Conservation (phyloP, 2,797 vertebrate species). For the Lerista edwardsae region DNA sequence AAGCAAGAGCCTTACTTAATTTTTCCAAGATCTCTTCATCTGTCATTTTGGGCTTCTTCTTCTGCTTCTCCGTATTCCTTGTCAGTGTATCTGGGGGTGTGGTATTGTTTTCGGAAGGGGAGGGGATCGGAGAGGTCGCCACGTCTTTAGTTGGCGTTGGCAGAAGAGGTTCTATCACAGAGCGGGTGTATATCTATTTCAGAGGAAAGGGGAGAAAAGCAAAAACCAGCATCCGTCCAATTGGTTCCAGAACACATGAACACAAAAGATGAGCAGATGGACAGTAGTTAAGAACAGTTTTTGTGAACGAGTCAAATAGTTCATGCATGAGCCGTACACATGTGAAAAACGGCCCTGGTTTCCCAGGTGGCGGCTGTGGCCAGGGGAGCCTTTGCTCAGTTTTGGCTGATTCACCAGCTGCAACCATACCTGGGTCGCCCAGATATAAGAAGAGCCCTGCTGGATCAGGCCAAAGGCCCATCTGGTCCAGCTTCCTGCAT, state of each 20-base stretch:
- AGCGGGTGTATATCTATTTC: slow-evolving; percentile 92
- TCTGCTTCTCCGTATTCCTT: slow-evolving; percentile 85
- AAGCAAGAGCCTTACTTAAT: slow-evolving; percentile 82
- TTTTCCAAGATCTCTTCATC: slow-evolving; percentile 98
- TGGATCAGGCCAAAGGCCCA: too few species aligned
- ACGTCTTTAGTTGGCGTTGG: slow-evolving; percentile 86
- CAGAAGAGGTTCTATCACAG: slow-evolving; percentile 91
- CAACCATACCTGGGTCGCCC: too few species aligned
- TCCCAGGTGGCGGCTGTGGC: too few species aligned
- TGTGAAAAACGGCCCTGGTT: too few species aligned
- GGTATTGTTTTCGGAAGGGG: slow-evolving; percentile 78
- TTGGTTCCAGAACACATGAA: not conserved
- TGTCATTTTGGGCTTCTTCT: slow-evolving; percentile 97
- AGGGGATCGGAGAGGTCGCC: slow-evolving; percentile 86
- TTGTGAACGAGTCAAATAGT: not conserved
- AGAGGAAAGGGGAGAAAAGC: slow-evolving; percentile 20
- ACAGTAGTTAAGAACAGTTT: too few species aligned
- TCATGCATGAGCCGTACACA: not conserved
- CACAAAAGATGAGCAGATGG: not conserved
- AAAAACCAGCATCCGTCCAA: too few species aligned
- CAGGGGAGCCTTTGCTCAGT: too few species aligned
- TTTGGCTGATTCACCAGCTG: too few species aligned
- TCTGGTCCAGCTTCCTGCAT: too few species aligned
- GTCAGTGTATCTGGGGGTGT: slow-evolving; percentile 76
- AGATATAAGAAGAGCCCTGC: too few species aligned